A percentile compares a stretch with the other conserved stretches of the same genome.
Evolutionary conservation across 2,797 vertebrate species (phyloP).

Genomic region (Manis crassicaudata): DNA sequence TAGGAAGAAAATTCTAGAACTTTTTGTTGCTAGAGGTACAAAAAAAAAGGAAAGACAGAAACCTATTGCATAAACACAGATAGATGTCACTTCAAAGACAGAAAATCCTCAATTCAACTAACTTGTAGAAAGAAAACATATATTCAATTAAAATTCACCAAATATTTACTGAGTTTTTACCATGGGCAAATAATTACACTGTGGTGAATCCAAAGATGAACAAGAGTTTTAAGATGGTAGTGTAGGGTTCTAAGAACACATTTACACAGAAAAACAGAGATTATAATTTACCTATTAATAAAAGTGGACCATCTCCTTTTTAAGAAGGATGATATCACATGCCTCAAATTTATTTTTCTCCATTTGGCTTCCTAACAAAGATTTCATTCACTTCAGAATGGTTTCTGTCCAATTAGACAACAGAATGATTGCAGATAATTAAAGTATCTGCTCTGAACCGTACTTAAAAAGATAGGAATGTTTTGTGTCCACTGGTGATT

Average conservation of each 20-base stretch:
- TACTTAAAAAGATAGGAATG: not conserved
- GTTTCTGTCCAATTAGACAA: conserved; percentile 5
- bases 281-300: not conserved
- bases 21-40: not conserved
- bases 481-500: not conserved
- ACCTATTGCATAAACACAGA: not conserved
- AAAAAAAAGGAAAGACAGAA: not conserved
- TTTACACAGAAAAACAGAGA: not conserved
- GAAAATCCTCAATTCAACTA: not conserved
- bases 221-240: not conserved
- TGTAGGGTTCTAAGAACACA: not conserved
- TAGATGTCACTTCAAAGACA: not conserved
- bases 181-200: not conserved
- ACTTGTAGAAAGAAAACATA: not conserved
- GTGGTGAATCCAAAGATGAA: not conserved
- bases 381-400: not conserved
- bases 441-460: not conserved
- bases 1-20: conserved; percentile 48
- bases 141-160: conserved; percentile 2
- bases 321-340: not conserved
- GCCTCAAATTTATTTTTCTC: conserved; percentile 5
- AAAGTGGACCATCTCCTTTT: not conserved
- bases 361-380: conserved; percentile 21
- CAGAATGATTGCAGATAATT: no score
- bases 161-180: not conserved